Conservation (phyloP, 2,797 vertebrate species). For the Sternarchorhynchus goeldii region DNA sequence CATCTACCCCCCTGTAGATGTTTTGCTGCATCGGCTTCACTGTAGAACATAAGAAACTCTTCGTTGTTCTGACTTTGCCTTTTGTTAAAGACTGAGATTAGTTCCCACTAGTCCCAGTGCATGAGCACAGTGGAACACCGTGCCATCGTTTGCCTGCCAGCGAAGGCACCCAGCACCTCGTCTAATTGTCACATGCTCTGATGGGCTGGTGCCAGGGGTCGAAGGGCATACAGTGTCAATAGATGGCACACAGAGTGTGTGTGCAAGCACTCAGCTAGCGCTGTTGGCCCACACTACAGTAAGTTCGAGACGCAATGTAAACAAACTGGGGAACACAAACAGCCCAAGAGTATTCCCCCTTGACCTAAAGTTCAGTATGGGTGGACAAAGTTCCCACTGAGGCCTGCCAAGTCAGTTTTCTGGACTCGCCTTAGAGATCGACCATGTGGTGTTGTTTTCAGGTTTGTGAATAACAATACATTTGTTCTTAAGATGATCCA, state of each 20-base stretch:
- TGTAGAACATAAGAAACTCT: neutral
- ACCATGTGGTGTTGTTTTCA: slow-evolving; percentile 6
- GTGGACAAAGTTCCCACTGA: slow-evolving; percentile 29
- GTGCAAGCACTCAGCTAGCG: neutral
- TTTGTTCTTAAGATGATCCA: neutral
- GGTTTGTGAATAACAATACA: neutral
- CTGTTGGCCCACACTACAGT: slow-evolving; percentile 22
- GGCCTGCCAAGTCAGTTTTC: slow-evolving; percentile 35
- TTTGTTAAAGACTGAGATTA: slow-evolving; percentile 32
- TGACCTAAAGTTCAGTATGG: slow-evolving; percentile 16
- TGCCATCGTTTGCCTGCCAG: slow-evolving; percentile 39
- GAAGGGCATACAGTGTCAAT: neutral
- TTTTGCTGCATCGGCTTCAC: neutral
- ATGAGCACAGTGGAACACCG: slow-evolving; percentile 39
- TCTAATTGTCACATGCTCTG: slow-evolving; percentile 6
- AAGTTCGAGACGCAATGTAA: too few relatives aligned
- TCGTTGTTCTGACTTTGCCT: slow-evolving; percentile 8
- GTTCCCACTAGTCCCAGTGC: slow-evolving; percentile 20
- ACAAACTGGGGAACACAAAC: too few relatives aligned
- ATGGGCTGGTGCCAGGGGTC: slow-evolving; percentile 16
- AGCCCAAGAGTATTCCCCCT: slow-evolving; percentile 1
- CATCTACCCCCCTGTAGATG: too few relatives aligned
- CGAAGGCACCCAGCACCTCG: slow-evolving; percentile 15
- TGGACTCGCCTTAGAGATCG: slow-evolving; percentile 18
- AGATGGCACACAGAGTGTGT: slow-evolving; percentile 1